A percentile compares a stretch with the other conserved stretches of the same genome.
phyloP scores from a whole-genome alignment of 2,113 vertebrate species.

The Zosterops pallidus region DNA sequence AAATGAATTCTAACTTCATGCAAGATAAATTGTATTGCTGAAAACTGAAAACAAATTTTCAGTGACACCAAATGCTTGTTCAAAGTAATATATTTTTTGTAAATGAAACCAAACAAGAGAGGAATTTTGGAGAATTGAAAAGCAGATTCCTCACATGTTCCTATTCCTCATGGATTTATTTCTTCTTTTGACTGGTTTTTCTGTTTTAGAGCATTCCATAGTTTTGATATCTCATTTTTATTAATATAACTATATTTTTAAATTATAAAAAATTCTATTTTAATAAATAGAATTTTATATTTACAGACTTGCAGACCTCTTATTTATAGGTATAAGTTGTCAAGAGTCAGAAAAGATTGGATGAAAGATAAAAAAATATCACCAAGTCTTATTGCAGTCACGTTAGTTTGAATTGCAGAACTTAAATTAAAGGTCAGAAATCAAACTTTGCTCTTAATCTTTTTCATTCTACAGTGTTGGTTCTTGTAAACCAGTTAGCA shows the following conservation, averaged over 20 bases:
- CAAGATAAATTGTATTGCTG: neutral
- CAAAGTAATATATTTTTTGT: neutral
- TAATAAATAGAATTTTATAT: neutral
- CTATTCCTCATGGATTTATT: neutral
- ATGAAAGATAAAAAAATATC: neutral
- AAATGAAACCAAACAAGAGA: neutral
- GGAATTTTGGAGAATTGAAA: neutral
- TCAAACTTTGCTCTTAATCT: neutral
- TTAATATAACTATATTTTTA: neutral
- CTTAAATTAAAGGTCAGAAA: neutral
- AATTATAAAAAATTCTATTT: neutral
- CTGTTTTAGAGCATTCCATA: neutral
- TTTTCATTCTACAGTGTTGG: neutral
- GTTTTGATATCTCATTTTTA: neutral
- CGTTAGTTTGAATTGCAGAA: neutral
- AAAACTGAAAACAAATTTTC: neutral
- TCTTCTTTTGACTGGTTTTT: neutral
- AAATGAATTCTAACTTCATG: neutral
- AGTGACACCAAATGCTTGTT: neutral
- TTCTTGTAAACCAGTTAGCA: neutral
- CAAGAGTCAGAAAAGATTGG: neutral
- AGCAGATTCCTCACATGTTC: neutral
- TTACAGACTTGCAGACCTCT: neutral
- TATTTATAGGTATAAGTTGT: too few species aligned
- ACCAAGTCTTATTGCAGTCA: neutral